A percentile compares a stretch with the other conserved stretches of the same genome.
Evolutionary conservation across 2,888 invertebrate species (phyloP).

Genomic region (Agrotis puta): DNA sequence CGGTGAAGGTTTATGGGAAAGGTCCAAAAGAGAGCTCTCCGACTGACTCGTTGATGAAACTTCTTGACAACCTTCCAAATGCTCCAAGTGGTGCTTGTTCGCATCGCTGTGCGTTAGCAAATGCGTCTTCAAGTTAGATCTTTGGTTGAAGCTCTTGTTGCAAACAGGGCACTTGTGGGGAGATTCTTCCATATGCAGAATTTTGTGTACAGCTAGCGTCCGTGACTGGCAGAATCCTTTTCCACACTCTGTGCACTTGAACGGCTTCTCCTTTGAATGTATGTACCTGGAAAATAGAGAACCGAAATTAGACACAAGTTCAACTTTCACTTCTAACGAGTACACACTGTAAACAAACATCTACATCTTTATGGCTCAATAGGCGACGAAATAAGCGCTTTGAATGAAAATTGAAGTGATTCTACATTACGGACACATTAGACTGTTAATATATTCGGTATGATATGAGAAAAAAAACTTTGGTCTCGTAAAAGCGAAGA

Average conservation of each 20-base stretch:
- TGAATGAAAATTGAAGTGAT: slow-evolving; percentile 80
- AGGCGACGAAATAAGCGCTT: slow-evolving; percentile 75
- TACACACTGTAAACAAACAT: slow-evolving; percentile 77
- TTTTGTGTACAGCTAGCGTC: slow-evolving; percentile 98
- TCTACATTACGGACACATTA: slow-evolving; percentile 82
- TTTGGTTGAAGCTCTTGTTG: slow-evolving; percentile 97
- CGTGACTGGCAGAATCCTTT: slow-evolving; percentile 99
- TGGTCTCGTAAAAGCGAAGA: slow-evolving; percentile 90
- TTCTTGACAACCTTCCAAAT: slow-evolving; percentile 89
- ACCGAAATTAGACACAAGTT: slow-evolving; percentile 74
- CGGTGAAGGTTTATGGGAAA: slow-evolving; percentile 90
- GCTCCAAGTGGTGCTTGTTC: slow-evolving; percentile 87
- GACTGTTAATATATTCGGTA: slow-evolving; percentile 81
- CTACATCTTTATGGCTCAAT: slow-evolving; percentile 77
- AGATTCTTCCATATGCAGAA: slow-evolving; percentile 97
- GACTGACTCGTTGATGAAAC: slow-evolving; percentile 89
- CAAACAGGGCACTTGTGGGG: slow-evolving; percentile 98
- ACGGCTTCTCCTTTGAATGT: slow-evolving; percentile 99
- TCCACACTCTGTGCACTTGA: slow-evolving; percentile 98
- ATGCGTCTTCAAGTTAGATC: slow-evolving; percentile 97
- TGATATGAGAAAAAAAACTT: slow-evolving; percentile 81
- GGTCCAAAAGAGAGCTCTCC: slow-evolving; percentile 89
- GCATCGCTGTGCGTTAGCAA: slow-evolving; percentile 96
- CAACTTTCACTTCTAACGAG: slow-evolving; percentile 76
- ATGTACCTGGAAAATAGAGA: slow-evolving; percentile 95